Percentiles rank a stretch among this genome's conserved stretches.
Conservation (phyloP, 2,113 vertebrate genomes). For the Pollachius pollachius region DNA sequence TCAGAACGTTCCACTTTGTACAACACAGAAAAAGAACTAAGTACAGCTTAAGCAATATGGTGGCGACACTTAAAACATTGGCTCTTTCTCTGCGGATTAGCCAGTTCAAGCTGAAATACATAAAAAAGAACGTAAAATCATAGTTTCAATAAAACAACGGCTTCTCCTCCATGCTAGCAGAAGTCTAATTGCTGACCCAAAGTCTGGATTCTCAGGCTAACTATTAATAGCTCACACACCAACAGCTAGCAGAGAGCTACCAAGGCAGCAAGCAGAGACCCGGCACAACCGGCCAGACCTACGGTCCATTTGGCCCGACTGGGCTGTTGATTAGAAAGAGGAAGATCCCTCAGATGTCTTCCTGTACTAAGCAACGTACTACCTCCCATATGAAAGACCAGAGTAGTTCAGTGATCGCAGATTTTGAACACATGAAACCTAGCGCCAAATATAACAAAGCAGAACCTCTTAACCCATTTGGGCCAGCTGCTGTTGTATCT, state of each 20-base stretch:
- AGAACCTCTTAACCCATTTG: too few species aligned
- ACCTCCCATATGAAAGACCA: too few species aligned
- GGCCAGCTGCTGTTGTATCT: too few species aligned
- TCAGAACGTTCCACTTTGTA: constrained; percentile 18
- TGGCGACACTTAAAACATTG: not conserved
- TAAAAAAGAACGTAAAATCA: constrained; percentile 45
- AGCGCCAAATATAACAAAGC: too few species aligned
- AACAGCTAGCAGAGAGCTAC: constrained; percentile 52
- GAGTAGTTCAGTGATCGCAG: too few species aligned
- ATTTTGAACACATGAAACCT: too few species aligned
- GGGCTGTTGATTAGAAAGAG: constrained; percentile 51
- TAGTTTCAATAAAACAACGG: constrained; percentile 28
- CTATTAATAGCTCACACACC: constrained; percentile 71
- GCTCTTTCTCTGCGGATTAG: not conserved
- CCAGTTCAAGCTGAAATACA: constrained; percentile 19
- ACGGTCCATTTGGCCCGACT: constrained; percentile 34
- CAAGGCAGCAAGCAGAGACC: constrained; percentile 50
- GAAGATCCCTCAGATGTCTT: constrained; percentile 19
- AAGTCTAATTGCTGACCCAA: constrained; percentile 72
- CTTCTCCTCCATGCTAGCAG: constrained; percentile 46
- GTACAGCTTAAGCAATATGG: not conserved
- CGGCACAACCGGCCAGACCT: constrained; percentile 27
- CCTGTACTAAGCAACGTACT: too few species aligned
- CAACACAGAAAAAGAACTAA: constrained; percentile 21
- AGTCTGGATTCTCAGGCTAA: constrained; percentile 73